Percentiles rank a stretch among this genome's conserved stretches.
Conservation (phyloP, 92 coral and sea anemone species). For the Parazoanthus darwini region DNA sequence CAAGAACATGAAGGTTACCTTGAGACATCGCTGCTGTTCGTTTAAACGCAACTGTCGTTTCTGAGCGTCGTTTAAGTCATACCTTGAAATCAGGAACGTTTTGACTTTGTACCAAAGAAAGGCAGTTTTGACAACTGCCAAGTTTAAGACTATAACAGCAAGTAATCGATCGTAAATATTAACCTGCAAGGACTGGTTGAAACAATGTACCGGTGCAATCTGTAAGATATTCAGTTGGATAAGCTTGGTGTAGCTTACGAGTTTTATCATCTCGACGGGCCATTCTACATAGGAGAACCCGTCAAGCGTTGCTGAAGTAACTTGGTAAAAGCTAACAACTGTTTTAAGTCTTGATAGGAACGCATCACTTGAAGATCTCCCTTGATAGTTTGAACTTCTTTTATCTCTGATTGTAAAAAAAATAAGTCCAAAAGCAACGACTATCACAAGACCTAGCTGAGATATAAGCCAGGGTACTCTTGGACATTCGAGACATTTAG, state of each 20-base stretch:
- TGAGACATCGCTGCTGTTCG: conserved; percentile 40
- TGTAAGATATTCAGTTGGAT: conserved; percentile 61
- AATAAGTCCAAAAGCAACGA: conserved; percentile 12
- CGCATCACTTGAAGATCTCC: conserved; percentile 48
- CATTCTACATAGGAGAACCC: conserved; percentile 60
- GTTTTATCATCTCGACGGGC: conserved; percentile 56
- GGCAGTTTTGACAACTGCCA: conserved; percentile 27
- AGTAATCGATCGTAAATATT: conserved; percentile 53
- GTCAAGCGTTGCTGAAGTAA: conserved; percentile 63
- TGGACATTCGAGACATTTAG: conserved; percentile 58
- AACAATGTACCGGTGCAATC: conserved; percentile 58
- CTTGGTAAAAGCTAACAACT: conserved; percentile 60
- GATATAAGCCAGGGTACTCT: conserved; percentile 45
- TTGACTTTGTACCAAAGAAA: conserved; percentile 21
- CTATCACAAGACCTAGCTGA: conserved; percentile 44
- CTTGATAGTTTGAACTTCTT: conserved; percentile 11
- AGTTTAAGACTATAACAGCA: conserved; percentile 31
- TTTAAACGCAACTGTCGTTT: background rate
- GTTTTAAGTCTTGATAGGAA: conserved; percentile 64
- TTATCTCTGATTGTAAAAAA: conserved; percentile 37
- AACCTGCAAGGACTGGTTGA: conserved; percentile 36
- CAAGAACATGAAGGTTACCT: conserved; percentile 47
- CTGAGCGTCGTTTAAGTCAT: background rate
- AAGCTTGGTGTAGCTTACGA: conserved; percentile 56
- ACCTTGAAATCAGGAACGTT: background rate